Base-by-base conservation (phyloP, 2,113 vertebrate genomes). In the Mastomys coucha region DNA sequence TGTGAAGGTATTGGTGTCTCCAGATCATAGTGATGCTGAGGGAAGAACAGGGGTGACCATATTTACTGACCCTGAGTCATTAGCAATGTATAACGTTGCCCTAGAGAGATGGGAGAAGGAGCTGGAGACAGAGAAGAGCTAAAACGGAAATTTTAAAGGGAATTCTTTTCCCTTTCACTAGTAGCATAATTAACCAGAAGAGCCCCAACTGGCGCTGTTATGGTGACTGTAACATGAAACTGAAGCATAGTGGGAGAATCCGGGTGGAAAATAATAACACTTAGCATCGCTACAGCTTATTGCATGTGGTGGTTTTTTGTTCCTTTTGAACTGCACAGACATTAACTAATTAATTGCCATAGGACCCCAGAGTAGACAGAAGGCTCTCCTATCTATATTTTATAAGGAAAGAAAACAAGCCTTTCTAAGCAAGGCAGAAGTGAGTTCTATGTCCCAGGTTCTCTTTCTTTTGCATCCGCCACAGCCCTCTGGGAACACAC, bases 261-360 rank as follows among this genome's bases (percentile, higher is more conserved):
- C 89, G 91, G 87, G 91, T 85, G 82, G 93, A 93, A 97, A 97
- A 97, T 89, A 96, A 80, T 84, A 96, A 96, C 93, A 94, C 81
- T 96, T 96, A 93, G 95, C 96, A 88, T 96, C 96, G 94, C 87
- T 89, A 95, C 36, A 24, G 91, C 75, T 93, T 95, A 72, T 94
- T 95, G 80, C 51, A 73, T 11, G 33, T 45, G 11, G 53, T 33
- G 77, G 17, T 53, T 94, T 95, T 33, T 91, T 17, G 86, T 92
- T 93, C 96, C 82, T 73, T 96, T 67, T 12, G 7, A 81, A 91
- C 82, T 85, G 87, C 90, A 80, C 63, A 60, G 53, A 92, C 69
- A 73, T 95, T 95, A 97, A 95, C 96, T 95, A 95, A 98, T 97
- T 95, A 96, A 96, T 97, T 95, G 82, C 91, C 89, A 69, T 20